These are phyloP conservation scores for Aphrophora alni DNA, from an alignment of 2,888 invertebrate genomes.

Conservation along the genomic window DNA sequence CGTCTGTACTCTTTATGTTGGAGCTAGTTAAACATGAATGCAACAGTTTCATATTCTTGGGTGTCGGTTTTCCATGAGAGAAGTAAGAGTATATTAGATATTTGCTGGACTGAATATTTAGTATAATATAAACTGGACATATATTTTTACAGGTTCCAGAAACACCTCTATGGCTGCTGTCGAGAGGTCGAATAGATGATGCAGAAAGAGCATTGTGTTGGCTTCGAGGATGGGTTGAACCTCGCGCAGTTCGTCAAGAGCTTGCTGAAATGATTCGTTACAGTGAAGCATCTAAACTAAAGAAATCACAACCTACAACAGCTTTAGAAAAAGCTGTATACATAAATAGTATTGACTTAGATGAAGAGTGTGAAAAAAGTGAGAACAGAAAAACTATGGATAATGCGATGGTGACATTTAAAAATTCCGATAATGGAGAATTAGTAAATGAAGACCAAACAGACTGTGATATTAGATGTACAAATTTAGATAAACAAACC, in stretches of 20 bases:
- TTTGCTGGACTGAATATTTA: no score
- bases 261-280: constrained; percentile 61
- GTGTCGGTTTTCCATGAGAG: no score
- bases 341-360: constrained; percentile 35
- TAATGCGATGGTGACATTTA: not conserved
- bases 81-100: no score
- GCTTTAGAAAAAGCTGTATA: constrained; percentile 13
- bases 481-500: constrained; percentile 18
- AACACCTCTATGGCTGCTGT: constrained; percentile 66
- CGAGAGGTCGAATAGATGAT: constrained; percentile 63
- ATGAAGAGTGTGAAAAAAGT: constrained; percentile 33
- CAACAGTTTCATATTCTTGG: no score
- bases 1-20: no score
- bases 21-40: no score
- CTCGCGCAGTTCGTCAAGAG: constrained; percentile 62
- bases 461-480: not conserved
- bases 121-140: no score
- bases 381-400: not conserved
- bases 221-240: constrained; percentile 63
- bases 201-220: constrained; percentile 63
- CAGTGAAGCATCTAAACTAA: constrained; percentile 54
- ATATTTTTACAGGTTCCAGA: constrained; percentile 62
- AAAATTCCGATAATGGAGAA: not conserved
- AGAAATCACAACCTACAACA: constrained; percentile 1
- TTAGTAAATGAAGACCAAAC: not conserved